A percentile compares a stretch with the other conserved stretches of the same genome.
These are phyloP conservation scores for Drosophila kohkoa DNA, from an alignment of 1,140 invertebrate genomes.

Conservation along the genomic window DNA sequence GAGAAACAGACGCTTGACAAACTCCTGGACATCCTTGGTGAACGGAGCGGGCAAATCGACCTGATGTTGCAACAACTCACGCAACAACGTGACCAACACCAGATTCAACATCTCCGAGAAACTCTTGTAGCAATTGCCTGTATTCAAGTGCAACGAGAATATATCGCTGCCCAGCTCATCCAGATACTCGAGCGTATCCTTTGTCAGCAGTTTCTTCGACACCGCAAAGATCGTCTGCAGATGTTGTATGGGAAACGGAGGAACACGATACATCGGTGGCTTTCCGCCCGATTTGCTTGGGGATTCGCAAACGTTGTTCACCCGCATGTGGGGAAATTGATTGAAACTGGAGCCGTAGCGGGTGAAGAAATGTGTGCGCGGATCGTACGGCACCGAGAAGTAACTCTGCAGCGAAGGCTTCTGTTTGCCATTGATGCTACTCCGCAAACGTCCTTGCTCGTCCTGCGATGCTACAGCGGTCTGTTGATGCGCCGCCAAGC, in stretches of 20 bases:
- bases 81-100: conserved; percentile 95
- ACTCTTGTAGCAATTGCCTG: conserved; percentile 90
- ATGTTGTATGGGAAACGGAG: conserved; percentile 89
- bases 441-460: conserved; percentile 17
- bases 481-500: conserved; percentile 88
- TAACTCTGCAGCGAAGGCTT: conserved; percentile 87
- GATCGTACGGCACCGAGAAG: conserved; percentile 90
- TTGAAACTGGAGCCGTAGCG: conserved; percentile 97
- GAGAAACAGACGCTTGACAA: conserved; percentile 92
- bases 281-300: conserved; percentile 87
- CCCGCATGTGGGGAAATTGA: conserved; percentile 92
- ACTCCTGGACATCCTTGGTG: conserved; percentile 94
- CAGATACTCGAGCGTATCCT: conserved; percentile 92
- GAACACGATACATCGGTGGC: conserved; percentile 77
- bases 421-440: conserved; percentile 43
- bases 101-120: conserved; percentile 98
- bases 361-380: conserved; percentile 94
- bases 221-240: conserved; percentile 91
- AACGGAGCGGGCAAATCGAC: conserved; percentile 95
- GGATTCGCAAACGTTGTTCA: conserved; percentile 85
- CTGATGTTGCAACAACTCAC: conserved; percentile 96
- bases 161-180: conserved; percentile 94
- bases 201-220: conserved; percentile 95
- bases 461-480: background rate
- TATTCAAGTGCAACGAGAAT: conserved; percentile 87